A percentile compares a stretch with the other conserved stretches of the same genome.
Evolutionary conservation across 2,113 vertebrate species (phyloP).

Genomic region (Tragelaphus strepsiceros): DNA sequence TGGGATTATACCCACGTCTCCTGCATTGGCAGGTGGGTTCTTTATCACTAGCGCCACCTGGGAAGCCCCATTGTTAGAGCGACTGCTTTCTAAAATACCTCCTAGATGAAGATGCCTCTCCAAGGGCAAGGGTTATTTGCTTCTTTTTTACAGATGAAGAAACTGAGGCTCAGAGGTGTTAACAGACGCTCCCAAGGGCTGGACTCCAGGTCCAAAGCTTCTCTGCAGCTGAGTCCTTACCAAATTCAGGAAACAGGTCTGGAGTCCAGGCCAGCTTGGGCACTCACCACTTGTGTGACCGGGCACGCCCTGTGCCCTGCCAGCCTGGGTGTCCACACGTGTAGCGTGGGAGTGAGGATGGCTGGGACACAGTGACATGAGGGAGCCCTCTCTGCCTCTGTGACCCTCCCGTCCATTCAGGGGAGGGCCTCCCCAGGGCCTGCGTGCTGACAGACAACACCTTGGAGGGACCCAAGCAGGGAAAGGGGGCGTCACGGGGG

Average conservation of each 20-base stretch:
- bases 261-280: background rate
- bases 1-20: background rate
- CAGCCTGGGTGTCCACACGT: too few relatives aligned
- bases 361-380: accelerated
- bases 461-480: background rate
- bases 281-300: background rate
- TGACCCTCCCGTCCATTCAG: background rate
- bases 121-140: background rate
- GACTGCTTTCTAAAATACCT: background rate
- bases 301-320: background rate
- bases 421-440: background rate
- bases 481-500: background rate
- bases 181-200: too few relatives aligned
- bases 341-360: background rate
- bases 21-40: background rate
- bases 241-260: background rate
- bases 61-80: background rate
- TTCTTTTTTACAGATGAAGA: background rate
- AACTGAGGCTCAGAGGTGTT: background rate
- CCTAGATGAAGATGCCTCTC: background rate
- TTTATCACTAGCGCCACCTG: background rate
- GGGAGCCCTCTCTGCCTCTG: accelerated
- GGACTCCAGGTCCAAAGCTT: background rate
- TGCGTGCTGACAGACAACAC: accelerated
- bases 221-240: background rate